Conservation (phyloP, 2,888 invertebrate species). For the Endotricha flammealis region DNA sequence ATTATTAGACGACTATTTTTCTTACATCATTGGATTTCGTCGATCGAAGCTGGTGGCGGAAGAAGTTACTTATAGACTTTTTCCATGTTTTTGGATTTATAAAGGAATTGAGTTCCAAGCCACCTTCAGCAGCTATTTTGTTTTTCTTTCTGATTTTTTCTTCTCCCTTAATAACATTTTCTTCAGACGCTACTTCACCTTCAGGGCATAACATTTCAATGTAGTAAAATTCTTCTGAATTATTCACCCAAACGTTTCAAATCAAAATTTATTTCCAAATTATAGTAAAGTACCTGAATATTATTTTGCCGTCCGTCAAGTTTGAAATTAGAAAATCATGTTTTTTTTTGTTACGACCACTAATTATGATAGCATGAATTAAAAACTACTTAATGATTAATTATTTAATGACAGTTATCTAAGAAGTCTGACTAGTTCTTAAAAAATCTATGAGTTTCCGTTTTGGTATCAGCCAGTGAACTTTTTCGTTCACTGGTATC, state of each 20-base stretch:
- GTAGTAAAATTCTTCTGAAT: constrained; percentile 34
- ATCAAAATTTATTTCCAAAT: constrained; percentile 40
- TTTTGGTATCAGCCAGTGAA: no score
- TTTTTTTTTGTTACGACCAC: constrained; percentile 5
- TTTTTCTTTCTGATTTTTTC: constrained; percentile 39
- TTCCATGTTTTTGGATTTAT: constrained; percentile 67
- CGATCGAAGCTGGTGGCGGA: constrained; percentile 61
- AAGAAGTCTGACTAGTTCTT: no score
- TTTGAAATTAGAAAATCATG: constrained; percentile 26
- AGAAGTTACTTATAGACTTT: constrained; percentile 66
- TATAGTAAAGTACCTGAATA: constrained; percentile 16
- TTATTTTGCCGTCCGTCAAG: constrained; percentile 17
- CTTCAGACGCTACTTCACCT: constrained; percentile 46
- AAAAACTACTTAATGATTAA: no score
- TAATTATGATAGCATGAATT: no score
- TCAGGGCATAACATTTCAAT: constrained; percentile 61
- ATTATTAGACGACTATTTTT: constrained; percentile 1
- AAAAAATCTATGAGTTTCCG: no score
- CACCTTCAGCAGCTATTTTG: constrained; percentile 45
- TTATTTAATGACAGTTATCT: no score
- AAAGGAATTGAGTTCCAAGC: constrained; percentile 51
- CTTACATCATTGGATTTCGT: constrained; percentile 69
- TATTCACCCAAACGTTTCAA: constrained; percentile 39
- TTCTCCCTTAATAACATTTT: constrained; percentile 41
- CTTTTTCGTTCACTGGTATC: no score